Evolutionary conservation across 2,888 invertebrate species (phyloP).

Genomic region (Orthosia gothica): DNA sequence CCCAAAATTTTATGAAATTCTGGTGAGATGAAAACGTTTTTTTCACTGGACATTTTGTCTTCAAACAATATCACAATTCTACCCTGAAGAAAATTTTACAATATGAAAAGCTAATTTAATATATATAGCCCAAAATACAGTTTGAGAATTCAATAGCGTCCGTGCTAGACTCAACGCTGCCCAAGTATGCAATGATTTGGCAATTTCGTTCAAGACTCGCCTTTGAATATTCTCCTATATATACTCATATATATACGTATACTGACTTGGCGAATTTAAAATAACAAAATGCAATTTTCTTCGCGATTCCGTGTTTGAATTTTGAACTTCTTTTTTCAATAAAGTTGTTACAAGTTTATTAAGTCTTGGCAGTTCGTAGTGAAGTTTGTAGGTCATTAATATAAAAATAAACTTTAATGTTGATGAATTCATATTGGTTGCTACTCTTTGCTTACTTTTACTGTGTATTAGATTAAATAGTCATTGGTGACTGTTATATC

Average conservation of each 20-base stretch:
- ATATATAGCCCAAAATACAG: conserved; percentile 68
- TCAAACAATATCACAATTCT: background rate
- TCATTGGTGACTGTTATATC: too few relatives aligned
- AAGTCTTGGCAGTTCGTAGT: background rate
- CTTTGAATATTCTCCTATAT: conserved; percentile 78
- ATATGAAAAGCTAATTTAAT: conserved; percentile 62
- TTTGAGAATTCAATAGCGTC: conserved; percentile 72
- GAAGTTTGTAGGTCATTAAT: background rate
- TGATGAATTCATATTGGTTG: too few relatives aligned
- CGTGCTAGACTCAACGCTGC: conserved; percentile 51
- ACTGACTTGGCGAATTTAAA: conserved; percentile 66
- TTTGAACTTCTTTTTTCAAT: conserved; percentile 13
- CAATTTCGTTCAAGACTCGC: conserved; percentile 78
- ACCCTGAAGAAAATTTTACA: conserved; percentile 1
- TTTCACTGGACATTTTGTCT: background rate
- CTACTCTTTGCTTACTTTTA: too few relatives aligned
- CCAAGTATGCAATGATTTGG: conserved; percentile 79
- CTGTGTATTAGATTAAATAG: too few relatives aligned
- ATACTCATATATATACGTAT: too few relatives aligned
- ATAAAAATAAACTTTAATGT: too few relatives aligned
- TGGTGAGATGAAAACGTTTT: background rate
- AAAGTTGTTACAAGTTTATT: background rate
- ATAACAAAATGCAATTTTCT: conserved; percentile 64
- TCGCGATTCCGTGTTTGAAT: conserved; percentile 21
- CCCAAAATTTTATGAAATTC: background rate